phyloP scores from a whole-genome alignment of 2,888 invertebrate genomes.

The Cistogaster globosa region DNA sequence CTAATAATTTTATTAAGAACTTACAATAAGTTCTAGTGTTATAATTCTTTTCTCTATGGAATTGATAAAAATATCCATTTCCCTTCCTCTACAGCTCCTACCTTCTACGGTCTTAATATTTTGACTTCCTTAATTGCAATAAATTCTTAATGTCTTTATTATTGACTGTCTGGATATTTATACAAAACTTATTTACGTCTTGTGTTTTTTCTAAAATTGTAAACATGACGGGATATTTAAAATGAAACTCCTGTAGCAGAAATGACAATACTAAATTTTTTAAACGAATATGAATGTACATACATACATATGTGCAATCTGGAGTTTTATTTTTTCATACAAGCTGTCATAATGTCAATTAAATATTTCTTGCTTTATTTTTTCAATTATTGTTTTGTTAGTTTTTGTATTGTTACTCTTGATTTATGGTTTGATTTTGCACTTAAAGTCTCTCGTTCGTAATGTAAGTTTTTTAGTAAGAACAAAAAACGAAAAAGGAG shows the following conservation, averaged over 20 bases:
- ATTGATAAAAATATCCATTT: constrained; percentile 31
- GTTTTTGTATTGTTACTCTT: background rate
- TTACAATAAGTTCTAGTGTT: no score
- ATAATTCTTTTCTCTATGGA: constrained; percentile 38
- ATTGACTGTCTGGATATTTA: constrained; percentile 59
- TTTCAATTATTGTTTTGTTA: background rate
- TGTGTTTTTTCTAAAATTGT: background rate
- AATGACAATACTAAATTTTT: constrained; percentile 50
- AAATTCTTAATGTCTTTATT: constrained; percentile 63
- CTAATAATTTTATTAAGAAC: constrained; percentile 41
- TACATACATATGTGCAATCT: background rate
- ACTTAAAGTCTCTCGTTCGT: no score
- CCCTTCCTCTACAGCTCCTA: background rate
- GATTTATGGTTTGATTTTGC: constrained; percentile 15
- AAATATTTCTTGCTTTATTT: background rate
- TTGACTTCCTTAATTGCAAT: constrained; percentile 61
- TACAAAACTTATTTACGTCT: constrained; percentile 17
- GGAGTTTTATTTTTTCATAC: constrained; percentile 11
- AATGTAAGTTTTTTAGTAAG: background rate
- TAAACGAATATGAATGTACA: constrained; percentile 49
- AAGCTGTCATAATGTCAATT: constrained; percentile 55
- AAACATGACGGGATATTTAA: no score
- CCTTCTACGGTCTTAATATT: background rate
- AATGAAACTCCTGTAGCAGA: constrained; percentile 15
- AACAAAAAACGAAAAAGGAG: background rate